These are phyloP conservation scores for Bombus picipes DNA, from an alignment of 1,140 invertebrate species.

Conservation along the genomic window DNA sequence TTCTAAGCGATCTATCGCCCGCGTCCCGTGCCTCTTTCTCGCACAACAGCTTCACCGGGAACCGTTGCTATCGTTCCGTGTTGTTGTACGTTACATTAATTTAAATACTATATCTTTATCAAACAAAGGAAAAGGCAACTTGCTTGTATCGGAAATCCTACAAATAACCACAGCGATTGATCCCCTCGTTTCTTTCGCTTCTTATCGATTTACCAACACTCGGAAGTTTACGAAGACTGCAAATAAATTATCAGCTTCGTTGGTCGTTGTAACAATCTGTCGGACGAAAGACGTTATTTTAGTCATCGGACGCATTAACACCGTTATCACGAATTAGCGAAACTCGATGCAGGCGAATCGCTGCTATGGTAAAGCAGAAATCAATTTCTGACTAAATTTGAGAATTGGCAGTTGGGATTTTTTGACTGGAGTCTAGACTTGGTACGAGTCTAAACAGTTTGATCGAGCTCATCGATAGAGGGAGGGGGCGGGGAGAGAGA, in stretches of 20 bases:
- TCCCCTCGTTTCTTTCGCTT: not conserved
- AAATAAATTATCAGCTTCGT: not conserved
- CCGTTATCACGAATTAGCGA: not conserved
- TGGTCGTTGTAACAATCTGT: no score
- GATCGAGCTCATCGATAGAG: slow-evolving; percentile 61
- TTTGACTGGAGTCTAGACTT: not conserved
- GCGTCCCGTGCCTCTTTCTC: not conserved
- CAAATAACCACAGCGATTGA: not conserved
- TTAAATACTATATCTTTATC: no score
- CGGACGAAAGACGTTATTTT: not conserved
- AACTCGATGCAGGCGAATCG: not conserved
- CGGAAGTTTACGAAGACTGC: not conserved
- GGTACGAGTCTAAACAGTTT: slow-evolving; percentile 38
- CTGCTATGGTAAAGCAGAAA: not conserved
- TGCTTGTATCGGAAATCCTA: not conserved
- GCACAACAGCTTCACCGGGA: not conserved
- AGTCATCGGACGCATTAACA: not conserved
- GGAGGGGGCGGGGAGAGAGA: not conserved
- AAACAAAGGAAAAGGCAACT: not conserved
- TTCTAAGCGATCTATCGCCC: not conserved
- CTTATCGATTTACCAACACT: not conserved
- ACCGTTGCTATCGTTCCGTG: not conserved
- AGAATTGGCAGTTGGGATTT: slow-evolving; percentile 10
- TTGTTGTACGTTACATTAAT: not conserved
- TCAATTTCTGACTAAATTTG: not conserved